Base-by-base conservation (phyloP, 1,140 invertebrate species). In the Adelges cooleyi region DNA sequence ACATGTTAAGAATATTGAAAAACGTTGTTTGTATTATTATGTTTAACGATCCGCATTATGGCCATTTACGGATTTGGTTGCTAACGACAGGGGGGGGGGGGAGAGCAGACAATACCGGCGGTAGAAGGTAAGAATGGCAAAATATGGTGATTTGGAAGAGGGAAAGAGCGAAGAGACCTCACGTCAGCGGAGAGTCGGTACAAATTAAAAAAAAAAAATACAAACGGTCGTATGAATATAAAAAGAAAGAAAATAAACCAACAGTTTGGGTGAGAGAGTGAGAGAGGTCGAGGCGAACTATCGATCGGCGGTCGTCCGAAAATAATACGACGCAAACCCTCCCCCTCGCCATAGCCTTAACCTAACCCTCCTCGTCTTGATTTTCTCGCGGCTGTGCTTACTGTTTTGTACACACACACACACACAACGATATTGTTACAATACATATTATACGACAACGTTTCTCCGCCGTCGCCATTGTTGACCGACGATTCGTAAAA, bases 271-370 rank as follows among this genome's bases (percentile, higher is more conserved):
- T n/a, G n/a, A n/a, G n/a, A n/a, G n/a, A n/a, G n/a, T n/a, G n/a
- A n/a, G n/a, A 62, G 54, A 44, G 42, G 42, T 48, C 42, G 42
- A 62, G 56, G 56, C 56, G 40, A 11, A 25, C 44, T 62, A 62
- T 62, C 56, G 56, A 62, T 62, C 56, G 56, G 56, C n/a, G 56
- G 56, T 62, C 38, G 56, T 62, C 42, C 42, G 56, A 62, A 62
- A 62, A 44, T n/a, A 62, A 62, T 62, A 62, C 56, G 42, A 62
- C 42, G 38, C 56, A 62, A n/a, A 48, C 56, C 56, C 56, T 20
- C 27, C 42, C 29, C 56, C n/a, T 20, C 20, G 3, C 46, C 11
- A 27, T 25, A 40, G 5, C 6, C 38, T 4, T 44, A 5, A 5
- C 40, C 40, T n/a, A 33, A 33, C 11, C 29, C 29, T n/a, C n/a